Evolutionary conservation across 2,888 invertebrate species (phyloP).

Genomic region (Lobophora halterata): DNA sequence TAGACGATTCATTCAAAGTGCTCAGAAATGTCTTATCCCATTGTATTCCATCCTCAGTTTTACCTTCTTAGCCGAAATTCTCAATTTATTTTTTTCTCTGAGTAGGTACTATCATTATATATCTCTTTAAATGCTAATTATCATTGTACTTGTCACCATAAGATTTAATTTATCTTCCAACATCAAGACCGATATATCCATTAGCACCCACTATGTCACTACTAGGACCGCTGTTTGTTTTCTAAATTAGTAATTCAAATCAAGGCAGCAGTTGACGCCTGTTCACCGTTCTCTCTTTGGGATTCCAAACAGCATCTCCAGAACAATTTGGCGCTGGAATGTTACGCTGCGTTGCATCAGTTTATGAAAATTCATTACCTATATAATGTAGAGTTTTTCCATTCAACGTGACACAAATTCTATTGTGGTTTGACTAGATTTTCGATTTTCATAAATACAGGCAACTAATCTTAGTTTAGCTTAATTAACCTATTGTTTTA

Average conservation of each 20-base stretch:
- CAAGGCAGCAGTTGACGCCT: slow-evolving; percentile 34
- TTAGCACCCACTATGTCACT: slow-evolving; percentile 24
- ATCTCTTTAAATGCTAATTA: too few species aligned
- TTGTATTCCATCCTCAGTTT: neutral
- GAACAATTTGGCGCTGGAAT: slow-evolving; percentile 25
- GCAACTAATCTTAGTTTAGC: too few species aligned
- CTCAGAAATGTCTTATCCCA: too few species aligned
- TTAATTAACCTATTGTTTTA: too few species aligned
- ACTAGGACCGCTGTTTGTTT: slow-evolving; percentile 37
- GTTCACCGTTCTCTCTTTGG: slow-evolving; percentile 37
- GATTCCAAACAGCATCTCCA: slow-evolving; percentile 35
- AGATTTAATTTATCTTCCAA: slow-evolving; percentile 3
- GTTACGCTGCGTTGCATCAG: slow-evolving; percentile 16
- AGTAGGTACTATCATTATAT: neutral
- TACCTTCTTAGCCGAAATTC: slow-evolving; percentile 1
- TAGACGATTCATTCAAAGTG: too few species aligned
- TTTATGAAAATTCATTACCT: slow-evolving; percentile 21
- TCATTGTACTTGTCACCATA: neutral
- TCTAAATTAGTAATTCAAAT: slow-evolving; percentile 43
- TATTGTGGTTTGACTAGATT: slow-evolving; percentile 7
- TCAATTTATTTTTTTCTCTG: neutral
- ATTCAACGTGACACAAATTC: slow-evolving; percentile 15
- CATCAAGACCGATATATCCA: slow-evolving; percentile 11
- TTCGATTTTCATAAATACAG: too few species aligned
- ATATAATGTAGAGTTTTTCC: slow-evolving; percentile 5